Base-by-base conservation (phyloP, 2,797 vertebrate genomes). In the Dendrocincla tyrannina region DNA sequence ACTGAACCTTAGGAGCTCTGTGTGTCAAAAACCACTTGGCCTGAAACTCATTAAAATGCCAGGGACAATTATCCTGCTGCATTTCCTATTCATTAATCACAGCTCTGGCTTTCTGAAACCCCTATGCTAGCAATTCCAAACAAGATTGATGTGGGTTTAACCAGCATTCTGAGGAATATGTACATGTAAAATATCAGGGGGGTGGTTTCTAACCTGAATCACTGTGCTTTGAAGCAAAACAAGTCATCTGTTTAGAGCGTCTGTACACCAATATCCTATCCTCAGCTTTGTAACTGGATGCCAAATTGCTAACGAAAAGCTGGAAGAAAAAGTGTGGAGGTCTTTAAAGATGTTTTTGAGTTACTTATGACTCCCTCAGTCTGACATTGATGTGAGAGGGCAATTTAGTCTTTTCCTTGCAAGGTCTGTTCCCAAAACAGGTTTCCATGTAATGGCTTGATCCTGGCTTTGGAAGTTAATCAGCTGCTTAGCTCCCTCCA, bases 21-120 rank as follows among this genome's bases (percentile, higher is more conserved):
- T 0, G 4, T 84, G 69, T 92, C 89, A 91, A 69, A 90, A 64
- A 59, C 24, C 74, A 8, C 60, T 92, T 53, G 87, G 72, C 39
- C 85, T 81, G 69, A 76, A 63, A 79, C 88, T 80, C 91, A 93
- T 96, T 78, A 94, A 95, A 74, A 93, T 66, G 84, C 84, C 47
- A 93, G 49, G 60, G 70, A 82, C 46, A 67, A 88, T 97, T 80
- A 94, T 94, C 50, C 50, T 64, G 44, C 81, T 85, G 68, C 70
- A 39, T 92, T 91, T 85, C 66, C 76, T 44, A 24, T 74, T 92
- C 69, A 73, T 83, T 92, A 93, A 93, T 90, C 95, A 91, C 83
- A 94, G 49, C 14, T 68, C 46, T 85, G 86, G 52, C 72, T 84
- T 84, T 73, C 59, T 83, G 46, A 90, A 95, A 89, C 75, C 94